Evolutionary conservation across 2,797 vertebrate genomes (phyloP).

Genomic region (Numenius phaeopus): DNA sequence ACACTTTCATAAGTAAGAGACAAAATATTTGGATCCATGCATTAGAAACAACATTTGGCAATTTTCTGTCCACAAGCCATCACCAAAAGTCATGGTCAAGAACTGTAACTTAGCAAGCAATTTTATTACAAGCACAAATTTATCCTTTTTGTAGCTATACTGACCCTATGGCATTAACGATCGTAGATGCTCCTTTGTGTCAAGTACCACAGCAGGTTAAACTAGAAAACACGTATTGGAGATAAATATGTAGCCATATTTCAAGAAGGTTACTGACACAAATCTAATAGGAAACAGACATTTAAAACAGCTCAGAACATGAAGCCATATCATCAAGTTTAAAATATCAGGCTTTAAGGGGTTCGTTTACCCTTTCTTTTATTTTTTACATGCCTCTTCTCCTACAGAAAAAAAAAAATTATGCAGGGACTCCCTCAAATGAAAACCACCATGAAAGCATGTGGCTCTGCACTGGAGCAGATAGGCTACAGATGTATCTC

Average conservation of each 20-base stretch:
- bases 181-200: background rate
- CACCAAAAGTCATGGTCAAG: background rate
- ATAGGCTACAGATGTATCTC: background rate
- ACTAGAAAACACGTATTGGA: background rate
- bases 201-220: background rate
- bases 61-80: background rate
- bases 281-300: background rate
- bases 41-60: background rate
- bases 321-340: background rate
- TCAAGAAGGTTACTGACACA: background rate
- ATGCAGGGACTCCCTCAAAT: background rate
- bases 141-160: background rate
- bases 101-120: background rate
- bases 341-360: background rate
- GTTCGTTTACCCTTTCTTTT: background rate
- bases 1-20: background rate
- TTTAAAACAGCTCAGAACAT: background rate
- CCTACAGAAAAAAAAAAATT: background rate
- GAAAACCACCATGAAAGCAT: background rate
- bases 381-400: background rate
- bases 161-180: background rate
- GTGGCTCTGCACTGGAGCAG: background rate
- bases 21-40: background rate
- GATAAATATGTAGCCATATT: background rate
- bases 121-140: background rate